phyloP scores from a whole-genome alignment of 1,140 invertebrate species.

The Pogonognathellus flavescens region DNA sequence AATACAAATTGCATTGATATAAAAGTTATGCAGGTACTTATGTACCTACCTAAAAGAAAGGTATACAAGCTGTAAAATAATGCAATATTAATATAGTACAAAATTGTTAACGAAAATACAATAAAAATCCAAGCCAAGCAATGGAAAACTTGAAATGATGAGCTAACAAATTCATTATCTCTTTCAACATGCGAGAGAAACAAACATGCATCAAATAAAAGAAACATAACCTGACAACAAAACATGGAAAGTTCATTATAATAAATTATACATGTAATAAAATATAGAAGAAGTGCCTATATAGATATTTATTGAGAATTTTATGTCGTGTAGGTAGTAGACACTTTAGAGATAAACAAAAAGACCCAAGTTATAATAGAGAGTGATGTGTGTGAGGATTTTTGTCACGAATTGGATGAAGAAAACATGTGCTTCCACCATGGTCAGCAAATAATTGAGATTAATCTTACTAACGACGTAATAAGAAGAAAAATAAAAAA shows the following conservation, averaged over 20 bases:
- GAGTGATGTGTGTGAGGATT: no score
- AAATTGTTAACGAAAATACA: background rate
- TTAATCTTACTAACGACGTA: background rate
- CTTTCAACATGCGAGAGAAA: background rate
- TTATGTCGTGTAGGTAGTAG: no score
- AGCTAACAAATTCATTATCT: conserved; percentile 5
- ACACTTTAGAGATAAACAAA: no score
- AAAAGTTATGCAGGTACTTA: background rate
- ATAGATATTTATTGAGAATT: no score
- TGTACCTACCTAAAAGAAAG: background rate
- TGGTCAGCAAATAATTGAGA: conserved; percentile 1
- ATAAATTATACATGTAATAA: background rate
- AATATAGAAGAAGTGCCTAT: no score
- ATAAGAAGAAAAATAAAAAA: background rate
- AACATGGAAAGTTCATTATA: conserved; percentile 25
- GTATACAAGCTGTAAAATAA: background rate
- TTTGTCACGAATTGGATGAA: background rate
- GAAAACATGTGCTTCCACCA: background rate
- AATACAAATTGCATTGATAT: background rate
- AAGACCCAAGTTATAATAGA: no score
- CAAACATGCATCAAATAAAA: conserved; percentile 16
- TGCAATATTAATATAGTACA: background rate
- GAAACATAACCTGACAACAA: background rate
- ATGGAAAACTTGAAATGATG: conserved; percentile 10
- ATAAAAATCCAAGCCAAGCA: background rate